Percentiles rank a stretch among this genome's conserved stretches.
phyloP scores from a whole-genome alignment of 2,797 vertebrate species.

The Pipistrellus nathusii region DNA sequence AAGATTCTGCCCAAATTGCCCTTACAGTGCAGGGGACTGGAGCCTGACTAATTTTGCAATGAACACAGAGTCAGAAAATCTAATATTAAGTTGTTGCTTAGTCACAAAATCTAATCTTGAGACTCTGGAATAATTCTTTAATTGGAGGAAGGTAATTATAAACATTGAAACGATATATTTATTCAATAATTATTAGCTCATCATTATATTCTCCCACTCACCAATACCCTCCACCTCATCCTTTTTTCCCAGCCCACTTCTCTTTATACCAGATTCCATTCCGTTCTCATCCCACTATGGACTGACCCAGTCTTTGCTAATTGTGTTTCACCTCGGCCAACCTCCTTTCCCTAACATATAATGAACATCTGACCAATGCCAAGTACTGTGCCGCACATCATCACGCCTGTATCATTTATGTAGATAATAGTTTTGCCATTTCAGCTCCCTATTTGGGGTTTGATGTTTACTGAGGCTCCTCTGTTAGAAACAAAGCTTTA shows the following conservation, averaged over 20 bases:
- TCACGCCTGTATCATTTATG: background rate
- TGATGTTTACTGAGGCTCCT: background rate
- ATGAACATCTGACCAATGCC: background rate
- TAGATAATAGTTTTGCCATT: background rate
- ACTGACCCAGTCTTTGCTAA: background rate
- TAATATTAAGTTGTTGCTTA: slow-evolving; percentile 54
- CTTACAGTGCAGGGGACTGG: background rate
- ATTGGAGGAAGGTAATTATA: background rate
- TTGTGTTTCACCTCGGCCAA: background rate
- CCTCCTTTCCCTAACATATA: background rate
- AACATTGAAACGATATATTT: background rate
- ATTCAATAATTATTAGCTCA: background rate
- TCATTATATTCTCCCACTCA: background rate
- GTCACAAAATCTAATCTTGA: slow-evolving; percentile 44
- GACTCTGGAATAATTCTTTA: background rate
- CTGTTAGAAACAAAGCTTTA: background rate
- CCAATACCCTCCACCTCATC: background rate
- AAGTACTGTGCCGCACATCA: background rate
- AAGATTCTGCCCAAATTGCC: slow-evolving; percentile 50
- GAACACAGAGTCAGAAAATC: slow-evolving; percentile 34
- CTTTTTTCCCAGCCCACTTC: background rate
- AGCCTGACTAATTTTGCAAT: slow-evolving; percentile 41
- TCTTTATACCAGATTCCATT: background rate
- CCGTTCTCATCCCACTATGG: background rate
- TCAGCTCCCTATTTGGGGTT: background rate